Evolutionary conservation across 2,888 invertebrate genomes (phyloP), one percentile per base, ranked within the genome.

Genomic region (Opisthograptis luteolata): DNA sequence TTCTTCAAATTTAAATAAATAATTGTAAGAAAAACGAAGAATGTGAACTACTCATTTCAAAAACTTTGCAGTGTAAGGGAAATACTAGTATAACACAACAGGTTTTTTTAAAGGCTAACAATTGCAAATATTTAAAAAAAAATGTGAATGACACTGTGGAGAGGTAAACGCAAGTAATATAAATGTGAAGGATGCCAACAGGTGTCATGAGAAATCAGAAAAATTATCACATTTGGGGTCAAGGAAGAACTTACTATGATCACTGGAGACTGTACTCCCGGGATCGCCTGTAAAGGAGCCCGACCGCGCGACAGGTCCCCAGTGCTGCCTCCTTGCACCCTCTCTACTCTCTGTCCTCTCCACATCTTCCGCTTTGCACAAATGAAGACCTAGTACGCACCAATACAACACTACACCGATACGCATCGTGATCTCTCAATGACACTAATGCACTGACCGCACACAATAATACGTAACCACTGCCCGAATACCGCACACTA

Each of bases 361-460:
- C 64, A 78, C 81, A 81, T 89, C 89, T 60, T 89, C 83, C 55
- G 81, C 88, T 80, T 83, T 84, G 70, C 87, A 87, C 72, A 89
- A 68, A 79, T 89, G 88, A 76, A 89, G 76, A 72, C 80, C 85
- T 70, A 87, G 84, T 77, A 90, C 85, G 84, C 88, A 90, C 87
- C 87, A 89, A 84, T 87, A 90, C 62, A 90, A 79, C 76, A 87
- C 79, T 75, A 88, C 79, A 84, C 84, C 85, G 81, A 89, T 81
- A 87, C 87, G 89, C 90, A 90, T 90, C 79, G 85, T 90, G 84
- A 87, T 82, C 76, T 78, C 66, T 76, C 77, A 81, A 85, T 86
- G 81, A 84, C 86, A 87, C 81, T 80, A 84, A 68, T 74, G 69
- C 73, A 81, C 71, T 73, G 76, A 83, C 73, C 73, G 73, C 73